A percentile compares a stretch with the other conserved stretches of the same genome.
Conservation (phyloP, 2,888 invertebrate genomes). For the Mesochorus sp. region DNA sequence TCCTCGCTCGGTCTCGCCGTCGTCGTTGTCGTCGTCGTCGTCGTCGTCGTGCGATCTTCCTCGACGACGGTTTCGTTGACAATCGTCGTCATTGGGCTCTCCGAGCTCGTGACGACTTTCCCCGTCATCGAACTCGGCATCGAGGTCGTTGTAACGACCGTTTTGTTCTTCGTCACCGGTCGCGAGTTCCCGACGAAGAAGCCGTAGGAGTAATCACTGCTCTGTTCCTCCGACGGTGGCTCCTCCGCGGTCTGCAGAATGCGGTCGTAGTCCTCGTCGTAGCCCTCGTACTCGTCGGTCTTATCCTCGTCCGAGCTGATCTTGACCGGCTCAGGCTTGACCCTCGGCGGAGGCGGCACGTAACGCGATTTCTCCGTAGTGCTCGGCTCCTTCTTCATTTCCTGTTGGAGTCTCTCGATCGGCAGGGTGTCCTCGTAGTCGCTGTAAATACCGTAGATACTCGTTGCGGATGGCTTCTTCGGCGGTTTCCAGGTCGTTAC, state of each 20-base stretch:
- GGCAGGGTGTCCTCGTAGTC: constrained; percentile 68
- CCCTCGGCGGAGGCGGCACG: constrained; percentile 48
- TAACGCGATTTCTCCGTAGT: constrained; percentile 59
- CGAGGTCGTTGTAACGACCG: constrained; percentile 1
- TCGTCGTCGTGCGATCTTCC: too few species aligned
- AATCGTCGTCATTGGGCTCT: too few species aligned
- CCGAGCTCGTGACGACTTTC: constrained; percentile 51
- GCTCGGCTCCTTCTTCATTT: constrained; percentile 44
- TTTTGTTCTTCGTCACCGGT: neutral
- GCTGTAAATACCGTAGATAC: constrained; percentile 56
- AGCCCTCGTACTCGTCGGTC: constrained; percentile 77
- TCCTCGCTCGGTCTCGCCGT: constrained; percentile 60
- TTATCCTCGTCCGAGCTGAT: neutral
- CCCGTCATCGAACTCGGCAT: constrained; percentile 51
- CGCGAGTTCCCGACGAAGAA: constrained; percentile 15
- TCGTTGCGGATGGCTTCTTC: constrained; percentile 60
- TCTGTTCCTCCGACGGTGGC: constrained; percentile 19
- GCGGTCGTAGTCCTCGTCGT: constrained; percentile 77
- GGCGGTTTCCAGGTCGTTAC: constrained; percentile 80
- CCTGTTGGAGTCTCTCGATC: constrained; percentile 74
- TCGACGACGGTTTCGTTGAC: too few species aligned
- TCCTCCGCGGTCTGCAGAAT: neutral
- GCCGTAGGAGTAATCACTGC: constrained; percentile 30
- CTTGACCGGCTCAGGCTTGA: constrained; percentile 42
- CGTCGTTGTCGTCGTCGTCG: constrained; percentile 52